Conservation (phyloP, 2,888 invertebrate genomes). For the Salticus scenicus region DNA sequence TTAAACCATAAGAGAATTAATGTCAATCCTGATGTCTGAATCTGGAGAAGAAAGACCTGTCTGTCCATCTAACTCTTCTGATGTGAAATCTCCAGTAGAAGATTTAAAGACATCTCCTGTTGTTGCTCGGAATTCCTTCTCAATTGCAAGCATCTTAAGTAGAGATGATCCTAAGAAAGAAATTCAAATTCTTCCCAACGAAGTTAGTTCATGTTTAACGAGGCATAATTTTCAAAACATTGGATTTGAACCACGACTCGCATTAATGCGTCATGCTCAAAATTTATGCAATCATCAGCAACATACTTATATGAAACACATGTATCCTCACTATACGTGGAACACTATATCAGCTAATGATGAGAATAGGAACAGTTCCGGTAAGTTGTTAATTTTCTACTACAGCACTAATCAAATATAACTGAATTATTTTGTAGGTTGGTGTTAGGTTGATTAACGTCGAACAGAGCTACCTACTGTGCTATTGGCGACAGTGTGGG, state of each 20-base stretch:
- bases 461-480: too few relatives aligned
- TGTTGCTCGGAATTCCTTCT: conserved; percentile 43
- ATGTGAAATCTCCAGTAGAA: conserved; percentile 35
- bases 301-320: conserved; percentile 50
- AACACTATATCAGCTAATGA: conserved; percentile 42
- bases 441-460: too few relatives aligned
- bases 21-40: conserved; percentile 60
- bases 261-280: conserved; percentile 49
- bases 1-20: conserved; percentile 6
- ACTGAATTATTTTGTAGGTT: too few relatives aligned
- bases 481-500: too few relatives aligned
- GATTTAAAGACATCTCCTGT: conserved; percentile 32
- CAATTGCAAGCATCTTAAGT: conserved; percentile 61
- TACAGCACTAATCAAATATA: neutral
- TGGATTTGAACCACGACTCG: conserved; percentile 39
- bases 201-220: conserved; percentile 40
- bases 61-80: conserved; percentile 40
- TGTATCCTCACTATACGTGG: conserved; percentile 60
- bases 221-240: conserved; percentile 51
- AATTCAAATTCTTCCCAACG: conserved; percentile 26
- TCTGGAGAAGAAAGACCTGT: conserved; percentile 49
- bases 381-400: too few relatives aligned
- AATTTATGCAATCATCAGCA: conserved; percentile 61
- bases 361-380: conserved; percentile 48
- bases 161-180: conserved; percentile 62